phyloP scores from a whole-genome alignment of 1,140 invertebrate genomes.

The Magallana ariakensis region DNA sequence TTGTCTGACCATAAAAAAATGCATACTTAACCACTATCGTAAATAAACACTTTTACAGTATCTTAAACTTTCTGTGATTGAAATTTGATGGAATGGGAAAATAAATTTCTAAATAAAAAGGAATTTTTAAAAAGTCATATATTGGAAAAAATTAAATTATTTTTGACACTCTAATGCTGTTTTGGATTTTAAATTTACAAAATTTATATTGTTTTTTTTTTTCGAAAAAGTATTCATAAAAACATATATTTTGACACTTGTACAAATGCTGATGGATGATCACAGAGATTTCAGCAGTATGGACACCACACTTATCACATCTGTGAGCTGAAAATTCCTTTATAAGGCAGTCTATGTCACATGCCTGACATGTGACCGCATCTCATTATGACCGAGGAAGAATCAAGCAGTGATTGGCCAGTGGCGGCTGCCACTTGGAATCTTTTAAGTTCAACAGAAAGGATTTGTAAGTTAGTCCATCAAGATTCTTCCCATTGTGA shows the following conservation, averaged over 20 bases:
- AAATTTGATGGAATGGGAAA: too few relatives aligned
- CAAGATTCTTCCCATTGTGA: slow-evolving; percentile 67
- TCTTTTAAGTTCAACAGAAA: slow-evolving; percentile 66
- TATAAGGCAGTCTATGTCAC: neutral
- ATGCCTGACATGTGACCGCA: neutral
- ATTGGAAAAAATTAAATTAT: too few relatives aligned
- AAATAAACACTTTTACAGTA: too few relatives aligned
- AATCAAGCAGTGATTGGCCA: slow-evolving; percentile 74
- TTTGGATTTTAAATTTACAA: too few relatives aligned
- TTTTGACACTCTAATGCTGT: too few relatives aligned
- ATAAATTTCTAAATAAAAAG: too few relatives aligned
- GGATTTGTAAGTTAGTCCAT: slow-evolving; percentile 69
- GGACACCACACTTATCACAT: neutral
- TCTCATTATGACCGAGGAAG: slow-evolving; percentile 61
- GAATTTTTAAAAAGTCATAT: too few relatives aligned
- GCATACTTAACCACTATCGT: too few relatives aligned
- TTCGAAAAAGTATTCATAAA: too few relatives aligned
- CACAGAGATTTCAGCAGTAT: neutral
- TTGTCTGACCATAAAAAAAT: too few relatives aligned
- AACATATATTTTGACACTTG: neutral
- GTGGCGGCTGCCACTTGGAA: slow-evolving; percentile 74
- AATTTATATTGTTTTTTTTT: too few relatives aligned
- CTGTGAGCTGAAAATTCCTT: neutral
- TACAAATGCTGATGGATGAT: neutral
- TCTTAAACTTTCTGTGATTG: too few relatives aligned